phyloP scores from a whole-genome alignment of 2,797 vertebrate species.

The Sebastes trivittatus region DNA sequence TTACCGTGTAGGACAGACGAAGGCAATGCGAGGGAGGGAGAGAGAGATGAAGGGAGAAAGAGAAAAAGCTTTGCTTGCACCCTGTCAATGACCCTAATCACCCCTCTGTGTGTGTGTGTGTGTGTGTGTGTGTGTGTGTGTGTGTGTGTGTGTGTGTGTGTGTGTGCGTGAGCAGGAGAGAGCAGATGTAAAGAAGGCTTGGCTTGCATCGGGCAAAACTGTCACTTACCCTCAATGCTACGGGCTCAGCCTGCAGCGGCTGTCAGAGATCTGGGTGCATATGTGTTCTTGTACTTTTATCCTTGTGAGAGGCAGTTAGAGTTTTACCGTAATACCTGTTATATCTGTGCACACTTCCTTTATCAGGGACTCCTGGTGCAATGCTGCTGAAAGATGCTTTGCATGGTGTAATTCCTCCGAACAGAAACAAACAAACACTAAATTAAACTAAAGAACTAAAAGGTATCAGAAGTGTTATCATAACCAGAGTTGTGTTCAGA shows the following conservation, averaged over 20 bases:
- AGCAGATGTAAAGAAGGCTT: constrained; percentile 34
- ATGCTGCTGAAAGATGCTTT: neutral
- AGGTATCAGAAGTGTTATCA: neutral
- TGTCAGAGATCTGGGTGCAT: constrained; percentile 39
- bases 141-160: constrained; percentile 11
- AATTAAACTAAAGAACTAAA: neutral
- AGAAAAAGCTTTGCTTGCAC: constrained; percentile 69
- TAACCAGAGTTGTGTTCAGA: neutral
- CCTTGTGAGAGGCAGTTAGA: neutral
- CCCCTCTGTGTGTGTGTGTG: constrained; percentile 28
- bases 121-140: constrained; percentile 1
- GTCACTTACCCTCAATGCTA: constrained; percentile 45
- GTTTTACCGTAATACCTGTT: neutral
- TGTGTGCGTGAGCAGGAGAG: neutral
- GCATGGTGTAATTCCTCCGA: neutral
- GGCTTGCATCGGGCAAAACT: constrained; percentile 30
- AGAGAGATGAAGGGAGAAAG: constrained; percentile 19
- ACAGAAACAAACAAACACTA: neutral
- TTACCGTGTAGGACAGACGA: constrained; percentile 53
- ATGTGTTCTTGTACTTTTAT: neutral
- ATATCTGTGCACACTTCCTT: neutral
- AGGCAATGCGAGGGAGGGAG: constrained; percentile 8
- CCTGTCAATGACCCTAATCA: constrained; percentile 73
- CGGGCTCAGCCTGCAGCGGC: constrained; percentile 33
- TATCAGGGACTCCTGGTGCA: neutral